Conservation (phyloP, 2,113 vertebrate species). For the Mustelus asterias region DNA sequence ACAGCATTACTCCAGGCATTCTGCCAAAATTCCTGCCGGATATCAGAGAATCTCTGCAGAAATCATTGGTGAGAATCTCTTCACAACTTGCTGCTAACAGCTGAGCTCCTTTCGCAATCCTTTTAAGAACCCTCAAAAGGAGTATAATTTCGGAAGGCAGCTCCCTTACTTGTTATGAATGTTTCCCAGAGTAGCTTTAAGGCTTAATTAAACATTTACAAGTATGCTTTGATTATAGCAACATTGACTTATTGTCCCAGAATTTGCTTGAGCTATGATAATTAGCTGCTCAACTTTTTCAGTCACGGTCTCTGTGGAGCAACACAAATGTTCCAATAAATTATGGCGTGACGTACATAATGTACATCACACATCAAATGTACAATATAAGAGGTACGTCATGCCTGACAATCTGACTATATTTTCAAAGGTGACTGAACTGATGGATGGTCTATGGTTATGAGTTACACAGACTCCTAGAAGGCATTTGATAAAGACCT, state of each 20-base stretch:
- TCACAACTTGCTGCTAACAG: background rate
- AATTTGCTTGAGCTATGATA: background rate
- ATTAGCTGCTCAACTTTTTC: background rate
- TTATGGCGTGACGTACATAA: background rate
- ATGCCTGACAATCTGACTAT: background rate
- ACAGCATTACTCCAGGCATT: background rate
- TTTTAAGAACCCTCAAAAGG: background rate
- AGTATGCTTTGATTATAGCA: background rate
- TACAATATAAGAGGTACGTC: background rate
- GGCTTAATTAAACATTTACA: background rate
- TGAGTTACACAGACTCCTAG: background rate
- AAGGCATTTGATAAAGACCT: background rate
- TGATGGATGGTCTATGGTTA: background rate
- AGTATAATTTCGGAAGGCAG: background rate
- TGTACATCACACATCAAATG: no score
- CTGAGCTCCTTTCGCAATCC: background rate
- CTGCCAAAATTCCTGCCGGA: background rate
- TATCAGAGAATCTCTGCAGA: background rate
- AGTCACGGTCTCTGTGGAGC: background rate
- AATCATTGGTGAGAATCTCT: background rate
- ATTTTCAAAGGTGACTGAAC: background rate
- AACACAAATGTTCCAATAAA: background rate
- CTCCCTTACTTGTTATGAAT: background rate
- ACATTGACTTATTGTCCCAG: background rate
- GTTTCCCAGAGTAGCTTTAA: background rate